Conservation (phyloP, 2,797 vertebrate species). For the Heteromormyrus szaboi region DNA sequence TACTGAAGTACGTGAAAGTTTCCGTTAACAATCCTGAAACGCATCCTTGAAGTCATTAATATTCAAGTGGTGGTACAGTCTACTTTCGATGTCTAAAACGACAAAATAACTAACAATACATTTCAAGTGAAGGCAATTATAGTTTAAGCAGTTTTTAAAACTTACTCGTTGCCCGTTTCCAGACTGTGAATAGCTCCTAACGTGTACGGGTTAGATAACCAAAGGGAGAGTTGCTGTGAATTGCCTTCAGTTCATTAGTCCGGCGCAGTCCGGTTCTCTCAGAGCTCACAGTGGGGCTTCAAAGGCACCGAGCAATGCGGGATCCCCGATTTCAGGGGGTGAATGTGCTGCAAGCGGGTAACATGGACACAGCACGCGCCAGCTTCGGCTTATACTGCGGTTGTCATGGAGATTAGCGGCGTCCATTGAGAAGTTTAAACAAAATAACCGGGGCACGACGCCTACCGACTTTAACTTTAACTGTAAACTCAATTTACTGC, state of each 20-base stretch:
- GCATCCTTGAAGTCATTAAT: background rate
- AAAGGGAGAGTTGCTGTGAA: background rate
- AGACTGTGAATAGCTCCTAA: background rate
- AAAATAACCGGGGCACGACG: background rate
- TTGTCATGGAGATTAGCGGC: slow-evolving; percentile 9
- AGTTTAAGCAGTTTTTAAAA: background rate
- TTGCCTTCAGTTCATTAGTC: slow-evolving; percentile 1
- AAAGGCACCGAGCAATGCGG: background rate
- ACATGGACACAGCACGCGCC: background rate
- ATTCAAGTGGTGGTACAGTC: background rate
- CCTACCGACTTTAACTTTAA: background rate
- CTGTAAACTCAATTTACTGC: background rate
- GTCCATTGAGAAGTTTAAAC: background rate
- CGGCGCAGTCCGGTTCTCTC: slow-evolving; percentile 18
- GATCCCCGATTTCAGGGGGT: background rate
- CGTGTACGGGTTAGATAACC: background rate
- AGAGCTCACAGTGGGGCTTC: background rate
- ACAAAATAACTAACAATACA: background rate
- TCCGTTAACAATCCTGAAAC: background rate
- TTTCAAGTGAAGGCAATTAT: background rate
- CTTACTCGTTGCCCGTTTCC: background rate
- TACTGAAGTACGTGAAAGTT: background rate
- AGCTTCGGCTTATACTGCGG: background rate
- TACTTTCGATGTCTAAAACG: background rate
- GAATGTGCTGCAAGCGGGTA: background rate